Conservation (phyloP, 2,797 vertebrate genomes). For the Craterocephalus amniculus region DNA sequence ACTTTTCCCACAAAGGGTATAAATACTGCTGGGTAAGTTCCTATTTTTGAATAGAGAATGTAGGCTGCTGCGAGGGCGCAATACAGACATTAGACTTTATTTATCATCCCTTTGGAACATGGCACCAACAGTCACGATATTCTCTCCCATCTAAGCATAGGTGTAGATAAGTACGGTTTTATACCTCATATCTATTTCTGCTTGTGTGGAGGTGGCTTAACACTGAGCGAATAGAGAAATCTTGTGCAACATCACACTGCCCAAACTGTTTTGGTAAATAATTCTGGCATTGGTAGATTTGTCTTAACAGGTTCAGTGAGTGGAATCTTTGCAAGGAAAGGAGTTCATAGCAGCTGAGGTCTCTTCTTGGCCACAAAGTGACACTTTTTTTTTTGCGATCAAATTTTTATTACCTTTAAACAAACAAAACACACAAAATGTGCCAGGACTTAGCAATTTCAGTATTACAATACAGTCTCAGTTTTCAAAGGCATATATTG, state of each 20-base stretch:
- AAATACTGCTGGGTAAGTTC: background rate
- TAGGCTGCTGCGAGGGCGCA: background rate
- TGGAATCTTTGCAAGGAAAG: background rate
- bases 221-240: background rate
- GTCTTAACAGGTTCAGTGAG: background rate
- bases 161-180: background rate
- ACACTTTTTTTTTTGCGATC: background rate
- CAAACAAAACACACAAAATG: too few species aligned
- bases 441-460: too few species aligned
- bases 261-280: background rate
- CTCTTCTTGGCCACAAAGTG: background rate
- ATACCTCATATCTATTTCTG: background rate
- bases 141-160: background rate
- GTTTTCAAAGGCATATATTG: too few species aligned
- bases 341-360: background rate
- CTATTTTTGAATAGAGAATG: background rate
- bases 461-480: too few species aligned
- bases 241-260: background rate
- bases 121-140: background rate
- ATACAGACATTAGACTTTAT: background rate
- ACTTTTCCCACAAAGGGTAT: constrained; percentile 5
- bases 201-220: background rate
- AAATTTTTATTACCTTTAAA: too few species aligned
- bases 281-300: background rate
- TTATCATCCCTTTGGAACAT: background rate